Base-by-base conservation (phyloP, 2,797 vertebrate genomes). In the Champsocephalus gunnari region DNA sequence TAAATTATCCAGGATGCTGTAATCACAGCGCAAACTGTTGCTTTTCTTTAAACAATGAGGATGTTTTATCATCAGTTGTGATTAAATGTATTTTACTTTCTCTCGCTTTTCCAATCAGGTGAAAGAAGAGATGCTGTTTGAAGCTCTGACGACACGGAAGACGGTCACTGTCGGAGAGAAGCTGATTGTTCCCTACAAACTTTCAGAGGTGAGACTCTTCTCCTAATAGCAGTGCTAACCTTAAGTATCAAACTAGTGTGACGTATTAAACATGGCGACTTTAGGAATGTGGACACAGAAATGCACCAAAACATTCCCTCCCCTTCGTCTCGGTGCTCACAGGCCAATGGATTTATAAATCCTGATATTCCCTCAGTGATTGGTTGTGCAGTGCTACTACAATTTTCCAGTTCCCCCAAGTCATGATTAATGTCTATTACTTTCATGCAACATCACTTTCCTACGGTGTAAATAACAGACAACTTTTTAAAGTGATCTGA, bases 111-210 rank as follows among this genome's bases (percentile, higher is more conserved):
- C 34, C 13, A 71, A 98, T 7, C 75, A 99, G 98, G 98, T 99
- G 65, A 99, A 97, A 92, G 98, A 99, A 86, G 98, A 99, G 89
- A 99, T 96, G 96, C 93, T 99, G 16, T 96, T 98, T 81, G 98
- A 99, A 90, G 98, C 98, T 32, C 89, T 99, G 87, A 97, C 98
- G 11, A 99, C 98, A 1, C 94, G 98, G 75, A 99, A 98, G 92
- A 99, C 98, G 0, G 95, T 99, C 50, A 99, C 98, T 0, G 98
- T 99, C 44, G 98, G 98, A 77, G 98, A 99, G 92, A 99, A 96
- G 93, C 95, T 99, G 82, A 97, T 99, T 32, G 94, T 99, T 65
- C 98, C 98, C 0, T 99, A 99, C 87, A 99, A 96, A 71, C 91
- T 99, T 49, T 89, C 97, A 41, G 98, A 99, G 97, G 98, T 99